Base-by-base conservation (phyloP, 2,888 invertebrate genomes). In the Melanophora roralis region DNA sequence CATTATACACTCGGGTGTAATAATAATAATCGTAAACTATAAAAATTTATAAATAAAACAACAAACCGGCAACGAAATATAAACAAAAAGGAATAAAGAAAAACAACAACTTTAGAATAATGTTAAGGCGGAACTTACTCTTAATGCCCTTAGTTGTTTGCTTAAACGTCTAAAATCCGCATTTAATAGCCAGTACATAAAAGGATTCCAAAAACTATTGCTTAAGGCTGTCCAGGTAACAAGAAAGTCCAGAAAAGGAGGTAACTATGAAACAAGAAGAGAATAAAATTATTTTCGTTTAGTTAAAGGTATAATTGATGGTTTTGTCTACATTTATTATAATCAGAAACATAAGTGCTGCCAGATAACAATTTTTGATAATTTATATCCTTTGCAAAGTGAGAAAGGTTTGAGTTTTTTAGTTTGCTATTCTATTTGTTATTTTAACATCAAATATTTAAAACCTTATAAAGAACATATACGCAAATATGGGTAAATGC, bases 201-300 rank as follows among this genome's bases (percentile, higher is more conserved):
- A 96, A 1, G 96, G 96, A 89, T 96, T 96, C 96, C 96, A 96
- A 88, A 96, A 95, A 89, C 96, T 96, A 91, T 96, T 95, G 89
- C 96, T 96, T 69, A 96, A 91, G 3, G 96, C 96, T 84, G 95
- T 90, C 96, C 96, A 96, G 62, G 96, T 96, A 77, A 95, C 95
- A 74, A 95, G 91, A 89, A 96, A 96, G 88, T 96, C 96, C 84
- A 96, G 90, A 80, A 94, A 93, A 38, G 95, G 94, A 1, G 96
- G 96, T 78, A 96, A 93, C 93, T 95, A 89, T 23, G 12, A 34
- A 27, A 27, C 27, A 27, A 27, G 6, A 27, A 27, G 4, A 27
- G 6, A 27, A 27, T 6, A 27, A 27, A 27, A 27, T 27, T 27
- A 27, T 5, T 6, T 27, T 5, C 27, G 4, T 27, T 5, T 27